Conservation (phyloP, 2,888 invertebrate species). For the Zootermopsis nevadensis region DNA sequence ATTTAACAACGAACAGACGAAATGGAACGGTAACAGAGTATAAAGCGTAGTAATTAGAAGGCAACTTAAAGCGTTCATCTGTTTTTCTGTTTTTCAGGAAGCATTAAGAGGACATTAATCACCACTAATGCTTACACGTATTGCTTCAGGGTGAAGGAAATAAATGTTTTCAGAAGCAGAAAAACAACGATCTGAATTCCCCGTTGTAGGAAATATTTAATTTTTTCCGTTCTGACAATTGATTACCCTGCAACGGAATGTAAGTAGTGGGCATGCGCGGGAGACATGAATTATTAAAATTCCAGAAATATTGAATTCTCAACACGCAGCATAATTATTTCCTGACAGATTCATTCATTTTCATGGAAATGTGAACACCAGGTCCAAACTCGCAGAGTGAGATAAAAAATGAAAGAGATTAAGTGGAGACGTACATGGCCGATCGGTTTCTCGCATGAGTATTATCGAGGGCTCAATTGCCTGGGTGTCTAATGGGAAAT, state of each 20-base stretch:
- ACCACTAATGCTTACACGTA: background rate
- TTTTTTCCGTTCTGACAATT: background rate
- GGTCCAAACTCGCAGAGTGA: too few species aligned
- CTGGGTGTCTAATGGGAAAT: too few species aligned
- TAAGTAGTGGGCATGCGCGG: background rate
- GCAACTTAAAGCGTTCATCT: too few species aligned
- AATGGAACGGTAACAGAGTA: too few species aligned
- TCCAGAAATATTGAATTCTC: background rate
- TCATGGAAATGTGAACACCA: background rate
- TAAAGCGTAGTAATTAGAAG: too few species aligned
- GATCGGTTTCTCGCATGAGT: too few species aligned
- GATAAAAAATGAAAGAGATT: too few species aligned
- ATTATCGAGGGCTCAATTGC: too few species aligned
- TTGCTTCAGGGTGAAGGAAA: background rate
- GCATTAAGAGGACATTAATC: conserved; percentile 15
- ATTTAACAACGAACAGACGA: too few species aligned
- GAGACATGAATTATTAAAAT: background rate
- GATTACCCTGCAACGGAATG: background rate
- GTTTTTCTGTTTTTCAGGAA: background rate
- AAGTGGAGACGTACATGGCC: too few species aligned
- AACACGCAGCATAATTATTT: background rate
- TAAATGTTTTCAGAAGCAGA: background rate
- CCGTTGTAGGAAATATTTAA: conserved; percentile 2
- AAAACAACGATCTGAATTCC: background rate
- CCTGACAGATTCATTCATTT: background rate